A percentile compares a stretch with the other conserved stretches of the same genome.
These are phyloP conservation scores for Fragum sueziense DNA, from an alignment of 2,888 invertebrate species.

Conservation along the genomic window DNA sequence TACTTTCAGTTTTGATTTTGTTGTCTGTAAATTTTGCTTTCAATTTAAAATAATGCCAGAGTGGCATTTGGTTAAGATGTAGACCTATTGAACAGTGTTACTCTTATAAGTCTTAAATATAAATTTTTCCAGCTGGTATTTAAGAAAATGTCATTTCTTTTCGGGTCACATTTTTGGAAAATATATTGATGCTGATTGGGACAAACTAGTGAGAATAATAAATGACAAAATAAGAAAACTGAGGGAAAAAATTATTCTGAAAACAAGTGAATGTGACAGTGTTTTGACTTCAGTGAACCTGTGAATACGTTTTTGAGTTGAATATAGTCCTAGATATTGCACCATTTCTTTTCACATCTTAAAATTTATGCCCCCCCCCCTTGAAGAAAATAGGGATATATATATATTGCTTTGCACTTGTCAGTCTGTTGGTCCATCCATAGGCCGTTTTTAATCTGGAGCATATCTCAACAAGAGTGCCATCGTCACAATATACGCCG, in stretches of 20 bases:
- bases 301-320: neutral
- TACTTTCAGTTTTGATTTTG: neutral
- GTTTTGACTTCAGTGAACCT: neutral
- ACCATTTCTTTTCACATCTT: neutral
- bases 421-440: neutral
- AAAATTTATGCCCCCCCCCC: neutral
- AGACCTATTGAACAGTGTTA: neutral
- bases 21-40: neutral
- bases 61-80: neutral
- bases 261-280: neutral
- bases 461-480: too few relatives aligned
- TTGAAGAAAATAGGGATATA: neutral
- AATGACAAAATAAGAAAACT: conserved; percentile 9
- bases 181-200: conserved; percentile 6
- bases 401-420: neutral
- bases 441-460: too few relatives aligned
- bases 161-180: neutral
- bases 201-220: neutral
- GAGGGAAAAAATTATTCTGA: neutral
- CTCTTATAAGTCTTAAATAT: neutral
- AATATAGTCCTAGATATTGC: too few relatives aligned
- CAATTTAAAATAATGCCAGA: neutral
- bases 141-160: neutral
- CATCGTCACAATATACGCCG: too few relatives aligned
- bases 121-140: neutral